Percentiles rank a stretch among this genome's conserved stretches.
These are phyloP conservation scores for Azorinus chamasolen DNA, from an alignment of 2,888 invertebrate genomes.

Conservation along the genomic window DNA sequence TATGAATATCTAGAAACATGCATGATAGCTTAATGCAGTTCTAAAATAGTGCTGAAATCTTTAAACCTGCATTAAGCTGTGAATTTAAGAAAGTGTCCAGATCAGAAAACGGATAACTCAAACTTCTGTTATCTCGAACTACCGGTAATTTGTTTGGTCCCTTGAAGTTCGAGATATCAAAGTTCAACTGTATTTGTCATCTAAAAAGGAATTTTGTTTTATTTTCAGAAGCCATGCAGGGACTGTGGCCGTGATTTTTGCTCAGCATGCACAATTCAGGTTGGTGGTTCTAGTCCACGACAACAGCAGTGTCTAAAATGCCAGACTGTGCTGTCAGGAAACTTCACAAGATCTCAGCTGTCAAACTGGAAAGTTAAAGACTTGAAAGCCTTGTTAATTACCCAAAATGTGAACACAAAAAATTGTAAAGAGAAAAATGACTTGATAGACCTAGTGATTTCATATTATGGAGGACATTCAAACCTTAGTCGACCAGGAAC, in stretches of 20 bases:
- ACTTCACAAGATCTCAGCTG: constrained; percentile 79
- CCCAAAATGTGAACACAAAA: constrained; percentile 77
- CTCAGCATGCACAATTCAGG: constrained; percentile 73
- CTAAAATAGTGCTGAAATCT: too few relatives aligned
- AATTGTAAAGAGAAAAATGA: constrained; percentile 85
- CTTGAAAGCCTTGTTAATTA: constrained; percentile 80
- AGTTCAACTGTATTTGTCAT: too few relatives aligned
- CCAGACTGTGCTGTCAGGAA: constrained; percentile 76
- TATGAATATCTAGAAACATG: too few relatives aligned
- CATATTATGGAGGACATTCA: constrained; percentile 61
- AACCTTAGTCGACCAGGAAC: constrained; percentile 48
- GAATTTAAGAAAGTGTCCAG: too few relatives aligned
- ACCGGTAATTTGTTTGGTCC: too few relatives aligned
- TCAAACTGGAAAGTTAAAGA: constrained; percentile 82
- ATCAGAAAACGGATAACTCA: too few relatives aligned
- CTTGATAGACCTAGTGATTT: constrained; percentile 82
- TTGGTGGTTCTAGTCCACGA: constrained; percentile 30
- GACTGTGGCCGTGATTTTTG: constrained; percentile 81
- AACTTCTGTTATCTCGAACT: too few relatives aligned
- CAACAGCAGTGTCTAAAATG: constrained; percentile 81
- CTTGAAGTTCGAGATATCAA: too few relatives aligned
- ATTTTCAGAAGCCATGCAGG: constrained; percentile 80
- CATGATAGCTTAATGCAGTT: too few relatives aligned
- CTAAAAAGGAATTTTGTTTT: too few relatives aligned
- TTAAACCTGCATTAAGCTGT: too few relatives aligned